Base-by-base conservation (phyloP, 2,797 vertebrate species). In the Chrysocyon brachyurus region DNA sequence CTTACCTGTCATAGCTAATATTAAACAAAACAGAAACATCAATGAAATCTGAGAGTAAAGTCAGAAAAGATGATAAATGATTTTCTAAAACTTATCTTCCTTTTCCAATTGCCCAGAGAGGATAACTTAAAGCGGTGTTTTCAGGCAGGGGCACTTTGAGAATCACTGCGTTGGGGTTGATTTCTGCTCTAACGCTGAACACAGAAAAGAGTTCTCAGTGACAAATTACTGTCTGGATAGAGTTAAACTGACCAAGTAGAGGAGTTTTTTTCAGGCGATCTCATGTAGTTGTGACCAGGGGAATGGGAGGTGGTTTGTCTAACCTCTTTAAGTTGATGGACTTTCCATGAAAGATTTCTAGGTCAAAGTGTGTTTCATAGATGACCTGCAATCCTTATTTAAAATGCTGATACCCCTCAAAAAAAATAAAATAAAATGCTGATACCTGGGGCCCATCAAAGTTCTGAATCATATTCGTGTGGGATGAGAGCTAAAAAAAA, bases 61-160 rank as follows among this genome's bases (percentile, higher is more conserved):
- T 75, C 90, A 85, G 28, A 87, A 96, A 87, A 87, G 70, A 91
- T 83, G 61, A 89, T 12, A 91, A 90, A 59, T 22, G 4, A n/a
- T 64, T 91, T 91, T 94, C 63, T 68, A 83, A 59, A 68, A 72
- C 49, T 61, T 68, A 83, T 1, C 6, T 59, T 92, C 40, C 31
- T 63, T 90, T 79, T 90, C n/a, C 89, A 77, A 68, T 16, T 75
- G 24, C 63, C 31, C 22, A 40, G n/a, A 59, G 66, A 93, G 63
- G 36, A n/a, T 21, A n/a, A 26, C 7, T 12, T 72, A 19, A 12
- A 61, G 9, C 5, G 31, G 7, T 46, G 3, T 89, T 75, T 81
- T 73, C 40, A 28, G 52, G 33, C 11, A n/a, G 11, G 12, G 57
- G 21, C 10, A 61, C 61, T 56, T 68, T 26, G 64, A 49, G 33